Evolutionary conservation across 2,113 vertebrate genomes (phyloP), one percentile per base, ranked within the genome.

Genomic region (Vombatus ursinus): DNA sequence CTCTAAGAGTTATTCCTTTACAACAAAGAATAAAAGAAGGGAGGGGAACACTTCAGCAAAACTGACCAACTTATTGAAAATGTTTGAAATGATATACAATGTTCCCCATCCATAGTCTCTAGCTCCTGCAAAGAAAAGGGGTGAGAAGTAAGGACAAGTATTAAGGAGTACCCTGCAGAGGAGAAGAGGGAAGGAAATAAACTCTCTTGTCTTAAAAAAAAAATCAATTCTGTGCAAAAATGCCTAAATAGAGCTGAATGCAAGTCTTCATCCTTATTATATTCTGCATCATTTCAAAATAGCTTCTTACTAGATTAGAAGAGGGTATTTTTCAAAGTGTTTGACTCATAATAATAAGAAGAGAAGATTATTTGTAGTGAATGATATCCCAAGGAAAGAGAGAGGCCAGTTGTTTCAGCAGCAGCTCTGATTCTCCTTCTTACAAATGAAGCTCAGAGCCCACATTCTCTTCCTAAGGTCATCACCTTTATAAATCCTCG

Each of bases 321-420:
- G 44, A 90, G 37, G 0, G 0, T 19, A 93, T 94, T 68, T 77
- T 48, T 90, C 95, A 96, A 89, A 47, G 89, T 12, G 84, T 48
- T 48, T 50, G n/a, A 91, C 93, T 97, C 93, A 96, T 31, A 97
- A 96, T 26, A 2, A 94, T 94, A 96, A 95, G 5, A 53, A 94
- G 5, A 53, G 95, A 54, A 95, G 68, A 97, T 53, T 52, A 0
- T 0, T 96, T 95, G 92, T 44, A 44, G 91, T 50, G 96, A 96
- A 95, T 97, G 95, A 97, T 96, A 94, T 98, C 51, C 91, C 50
- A 97, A 31, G 93, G 49, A 95, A 95, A 96, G 96, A 91, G 57
- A 95, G 93, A 50, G 92, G 91, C 50, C 96, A 95, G 37, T 84
- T 91, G 91, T 31, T 92, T 90, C 54, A 92, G 77, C 94, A 96